Evolutionary conservation across 2,113 vertebrate genomes (phyloP).

Genomic region (Nycticebus coucang): DNA sequence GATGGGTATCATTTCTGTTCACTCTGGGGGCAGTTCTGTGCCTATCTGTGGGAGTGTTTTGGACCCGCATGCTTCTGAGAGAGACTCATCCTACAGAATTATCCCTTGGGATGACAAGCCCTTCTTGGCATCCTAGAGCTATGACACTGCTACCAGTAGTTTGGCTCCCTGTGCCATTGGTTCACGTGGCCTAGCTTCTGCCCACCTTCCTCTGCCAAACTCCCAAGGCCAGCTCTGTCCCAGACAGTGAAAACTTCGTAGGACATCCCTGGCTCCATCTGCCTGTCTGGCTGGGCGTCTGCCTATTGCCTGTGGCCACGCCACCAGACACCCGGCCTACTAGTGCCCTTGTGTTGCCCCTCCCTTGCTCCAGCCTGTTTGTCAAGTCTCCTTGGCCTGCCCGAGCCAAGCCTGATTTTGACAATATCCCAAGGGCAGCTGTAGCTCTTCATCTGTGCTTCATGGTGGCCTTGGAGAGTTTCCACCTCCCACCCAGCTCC

Average conservation of each 20-base stretch:
- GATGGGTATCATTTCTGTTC: conserved; percentile 18
- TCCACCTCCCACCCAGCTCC: conserved; percentile 56
- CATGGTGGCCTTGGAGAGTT: conserved; percentile 73
- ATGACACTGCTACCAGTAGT: neutral
- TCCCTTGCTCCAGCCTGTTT: conserved; percentile 42
- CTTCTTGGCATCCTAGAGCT: neutral
- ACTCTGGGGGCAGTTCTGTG: neutral
- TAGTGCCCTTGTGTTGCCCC: neutral
- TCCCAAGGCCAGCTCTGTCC: conserved; percentile 18
- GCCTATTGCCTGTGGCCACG: conserved; percentile 37
- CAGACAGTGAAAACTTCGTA: conserved; percentile 49
- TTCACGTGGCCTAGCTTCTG: conserved; percentile 29
- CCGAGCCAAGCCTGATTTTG: conserved; percentile 49
- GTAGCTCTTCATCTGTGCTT: conserved; percentile 68
- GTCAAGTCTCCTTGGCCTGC: conserved; percentile 47
- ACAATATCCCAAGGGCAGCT: conserved; percentile 64
- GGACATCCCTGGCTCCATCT: neutral
- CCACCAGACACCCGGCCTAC: neutral
- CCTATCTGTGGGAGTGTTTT: neutral
- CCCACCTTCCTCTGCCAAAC: neutral
- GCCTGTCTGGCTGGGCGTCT: conserved; percentile 22
- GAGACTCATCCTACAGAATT: neutral
- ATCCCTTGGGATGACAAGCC: neutral
- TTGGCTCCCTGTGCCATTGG: neutral
- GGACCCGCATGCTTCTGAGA: neutral